A percentile compares a stretch with the other conserved stretches of the same genome.
phyloP scores from a whole-genome alignment of 2,113 vertebrate genomes.

The Toxotes chatareus region DNA sequence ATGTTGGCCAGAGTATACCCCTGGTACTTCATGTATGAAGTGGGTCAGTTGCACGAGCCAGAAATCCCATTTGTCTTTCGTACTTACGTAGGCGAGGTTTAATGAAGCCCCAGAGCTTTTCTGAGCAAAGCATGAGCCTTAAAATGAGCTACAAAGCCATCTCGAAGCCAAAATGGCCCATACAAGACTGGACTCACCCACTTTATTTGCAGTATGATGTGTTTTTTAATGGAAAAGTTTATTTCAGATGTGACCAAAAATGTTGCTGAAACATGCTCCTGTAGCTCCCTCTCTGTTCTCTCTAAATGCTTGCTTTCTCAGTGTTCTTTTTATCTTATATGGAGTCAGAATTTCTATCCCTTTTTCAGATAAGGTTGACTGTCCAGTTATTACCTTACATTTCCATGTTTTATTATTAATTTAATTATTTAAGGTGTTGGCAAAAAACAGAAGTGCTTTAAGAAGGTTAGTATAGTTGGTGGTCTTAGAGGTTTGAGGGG shows the following conservation, averaged over 20 bases:
- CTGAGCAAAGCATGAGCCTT: background rate
- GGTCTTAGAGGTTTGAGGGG: background rate
- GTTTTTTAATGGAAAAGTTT: background rate
- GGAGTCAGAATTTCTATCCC: background rate
- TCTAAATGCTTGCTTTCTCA: background rate
- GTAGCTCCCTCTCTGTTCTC: background rate
- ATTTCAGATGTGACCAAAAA: constrained; percentile 68
- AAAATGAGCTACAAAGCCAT: background rate
- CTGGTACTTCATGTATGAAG: background rate
- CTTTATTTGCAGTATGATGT: background rate
- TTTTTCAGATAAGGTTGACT: background rate
- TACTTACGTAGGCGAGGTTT: background rate
- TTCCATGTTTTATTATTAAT: constrained; percentile 26
- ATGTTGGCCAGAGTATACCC: background rate
- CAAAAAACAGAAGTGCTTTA: background rate
- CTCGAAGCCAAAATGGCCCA: background rate
- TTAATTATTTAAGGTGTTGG: constrained; percentile 31
- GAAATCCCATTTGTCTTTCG: background rate
- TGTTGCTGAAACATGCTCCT: constrained; percentile 27
- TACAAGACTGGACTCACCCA: background rate
- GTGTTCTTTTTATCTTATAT: background rate
- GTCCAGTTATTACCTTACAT: constrained; percentile 2
- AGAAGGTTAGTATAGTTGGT: background rate
- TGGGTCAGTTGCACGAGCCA: background rate
- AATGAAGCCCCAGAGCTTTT: background rate